Percentiles rank a stretch among this genome's conserved stretches.
These are phyloP conservation scores for Gasterosteus aculeatus DNA, from an alignment of 2,113 vertebrate species.

Conservation along the genomic window DNA sequence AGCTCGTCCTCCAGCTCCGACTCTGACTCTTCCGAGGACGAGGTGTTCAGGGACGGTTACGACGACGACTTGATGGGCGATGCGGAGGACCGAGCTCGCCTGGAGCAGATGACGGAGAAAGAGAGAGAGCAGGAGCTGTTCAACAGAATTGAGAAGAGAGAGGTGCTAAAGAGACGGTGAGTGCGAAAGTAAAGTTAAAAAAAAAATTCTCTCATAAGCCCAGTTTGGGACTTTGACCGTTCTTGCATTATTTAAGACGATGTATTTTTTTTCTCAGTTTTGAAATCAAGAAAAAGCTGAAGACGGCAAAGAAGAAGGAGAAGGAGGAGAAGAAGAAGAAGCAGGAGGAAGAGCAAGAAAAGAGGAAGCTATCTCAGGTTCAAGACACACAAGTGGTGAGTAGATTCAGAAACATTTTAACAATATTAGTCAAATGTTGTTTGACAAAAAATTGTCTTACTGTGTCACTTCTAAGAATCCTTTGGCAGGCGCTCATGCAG, in stretches of 20 bases:
- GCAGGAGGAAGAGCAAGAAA: slow-evolving; percentile 96
- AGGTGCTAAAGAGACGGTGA: slow-evolving; percentile 97
- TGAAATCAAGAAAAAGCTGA: slow-evolving; percentile 99
- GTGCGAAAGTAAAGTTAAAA: neutral
- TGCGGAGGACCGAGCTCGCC: slow-evolving; percentile 93
- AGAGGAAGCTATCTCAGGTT: slow-evolving; percentile 95
- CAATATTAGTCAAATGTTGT: neutral
- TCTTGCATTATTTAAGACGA: neutral
- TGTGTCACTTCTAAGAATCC: neutral
- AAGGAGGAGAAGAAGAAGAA: slow-evolving; percentile 99
- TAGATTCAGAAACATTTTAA: neutral
- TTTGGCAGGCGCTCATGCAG: neutral
- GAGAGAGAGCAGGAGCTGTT: slow-evolving; percentile 97
- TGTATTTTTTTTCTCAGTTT: slow-evolving; percentile 81
- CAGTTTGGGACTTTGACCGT: neutral
- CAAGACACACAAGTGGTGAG: slow-evolving; percentile 93
- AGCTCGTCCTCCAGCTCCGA: slow-evolving; percentile 97
- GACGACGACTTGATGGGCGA: slow-evolving; percentile 98
- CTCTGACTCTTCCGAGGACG: slow-evolving; percentile 96
- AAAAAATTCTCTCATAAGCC: neutral
- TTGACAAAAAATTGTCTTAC: neutral
- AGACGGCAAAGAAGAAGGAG: slow-evolving; percentile 98
- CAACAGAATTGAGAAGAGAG: slow-evolving; percentile 97
- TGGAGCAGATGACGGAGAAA: slow-evolving; percentile 99
- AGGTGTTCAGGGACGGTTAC: slow-evolving; percentile 96